Evolutionary conservation across 2,888 invertebrate species (phyloP).

Genomic region (Cacoxenus indagator): DNA sequence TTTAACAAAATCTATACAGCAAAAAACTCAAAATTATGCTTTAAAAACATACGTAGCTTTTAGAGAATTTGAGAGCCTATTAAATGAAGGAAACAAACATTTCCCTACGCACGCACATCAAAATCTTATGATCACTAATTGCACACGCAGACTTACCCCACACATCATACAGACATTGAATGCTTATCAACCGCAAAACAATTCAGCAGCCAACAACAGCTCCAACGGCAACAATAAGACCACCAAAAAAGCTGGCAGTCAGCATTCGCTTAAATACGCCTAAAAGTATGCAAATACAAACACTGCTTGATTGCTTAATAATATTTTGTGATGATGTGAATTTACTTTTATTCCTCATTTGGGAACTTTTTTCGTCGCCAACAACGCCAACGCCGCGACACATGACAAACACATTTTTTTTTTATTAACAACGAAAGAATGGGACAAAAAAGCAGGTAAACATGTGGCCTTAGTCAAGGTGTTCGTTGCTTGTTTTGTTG

Average conservation of each 20-base stretch:
- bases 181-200: slow-evolving; percentile 19
- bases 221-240: slow-evolving; percentile 39
- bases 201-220: slow-evolving; percentile 12
- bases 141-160: background rate
- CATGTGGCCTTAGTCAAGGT: slow-evolving; percentile 41
- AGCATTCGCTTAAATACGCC: slow-evolving; percentile 8
- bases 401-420: background rate
- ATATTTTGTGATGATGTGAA: slow-evolving; percentile 66
- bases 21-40: background rate
- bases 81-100: background rate
- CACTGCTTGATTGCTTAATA: slow-evolving; percentile 61
- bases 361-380: slow-evolving; percentile 37
- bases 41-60: background rate
- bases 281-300: slow-evolving; percentile 42
- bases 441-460: background rate
- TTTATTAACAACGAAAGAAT: background rate
- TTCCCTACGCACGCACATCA: background rate
- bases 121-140: background rate
- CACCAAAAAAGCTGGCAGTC: slow-evolving; percentile 6
- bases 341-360: slow-evolving; percentile 65
- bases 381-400: slow-evolving; percentile 13
- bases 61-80: background rate
- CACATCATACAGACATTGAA: background rate
- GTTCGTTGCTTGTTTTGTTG: slow-evolving; percentile 19
- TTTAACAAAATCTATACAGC: too few species aligned